phyloP scores from a whole-genome alignment of 2,113 vertebrate genomes.

The Silurus meridionalis region DNA sequence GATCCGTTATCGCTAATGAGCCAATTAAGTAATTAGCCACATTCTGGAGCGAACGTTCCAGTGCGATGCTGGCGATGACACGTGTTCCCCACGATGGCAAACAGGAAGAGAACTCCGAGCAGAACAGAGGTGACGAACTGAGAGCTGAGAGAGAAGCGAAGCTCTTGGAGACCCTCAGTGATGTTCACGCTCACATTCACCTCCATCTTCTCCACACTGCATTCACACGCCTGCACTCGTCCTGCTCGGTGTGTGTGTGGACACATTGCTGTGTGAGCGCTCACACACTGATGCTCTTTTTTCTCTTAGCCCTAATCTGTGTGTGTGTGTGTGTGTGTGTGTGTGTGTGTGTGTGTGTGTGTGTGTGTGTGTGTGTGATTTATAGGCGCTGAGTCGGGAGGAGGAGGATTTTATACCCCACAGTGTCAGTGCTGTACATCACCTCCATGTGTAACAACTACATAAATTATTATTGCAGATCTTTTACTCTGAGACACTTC shows the following conservation, averaged over 20 bases:
- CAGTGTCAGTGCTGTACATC: constrained; percentile 10
- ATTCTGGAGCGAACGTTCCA: constrained; percentile 95
- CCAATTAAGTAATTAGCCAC: constrained; percentile 98
- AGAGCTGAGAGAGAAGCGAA: background rate
- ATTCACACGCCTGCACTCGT: constrained; percentile 47
- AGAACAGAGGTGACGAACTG: constrained; percentile 90
- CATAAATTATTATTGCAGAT: background rate
- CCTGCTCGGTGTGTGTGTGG: constrained; percentile 44
- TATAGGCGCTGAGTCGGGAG: background rate
- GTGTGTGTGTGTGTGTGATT: constrained; percentile 3
- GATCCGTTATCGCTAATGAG: constrained; percentile 93
- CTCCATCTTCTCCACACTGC: constrained; percentile 71
- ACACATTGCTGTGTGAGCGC: constrained; percentile 68
- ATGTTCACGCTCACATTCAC: constrained; percentile 64
- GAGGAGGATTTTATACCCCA: constrained; percentile 11
- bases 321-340: constrained; percentile 53
- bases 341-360: constrained; percentile 54
- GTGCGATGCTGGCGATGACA: constrained; percentile 93
- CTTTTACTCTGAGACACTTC: background rate
- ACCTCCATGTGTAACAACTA: background rate
- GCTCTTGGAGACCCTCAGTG: constrained; percentile 44
- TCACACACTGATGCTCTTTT: constrained; percentile 64
- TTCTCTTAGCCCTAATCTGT: no score
- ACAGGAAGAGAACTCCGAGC: constrained; percentile 87
- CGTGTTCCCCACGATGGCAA: constrained; percentile 90